Base-by-base conservation (phyloP, 2,888 invertebrate species). In the Unio pictorum region DNA sequence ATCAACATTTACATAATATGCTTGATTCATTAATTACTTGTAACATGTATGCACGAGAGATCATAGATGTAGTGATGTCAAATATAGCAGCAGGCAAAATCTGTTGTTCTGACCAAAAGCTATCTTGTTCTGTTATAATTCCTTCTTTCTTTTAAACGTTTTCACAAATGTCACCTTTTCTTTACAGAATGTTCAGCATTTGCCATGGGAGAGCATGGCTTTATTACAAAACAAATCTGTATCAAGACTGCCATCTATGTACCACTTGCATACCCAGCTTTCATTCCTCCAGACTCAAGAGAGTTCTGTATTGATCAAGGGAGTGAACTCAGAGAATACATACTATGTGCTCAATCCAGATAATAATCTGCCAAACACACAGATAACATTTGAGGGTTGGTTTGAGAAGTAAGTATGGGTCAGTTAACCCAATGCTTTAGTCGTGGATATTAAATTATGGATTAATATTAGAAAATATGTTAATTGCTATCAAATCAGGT, bases 171-270 rank as follows among this genome's bases (percentile, higher is more conserved):
- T 23, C 26, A 66, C 64, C 45, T 64, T 61, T 63, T 57, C 62
- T 17, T 68, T 72, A 28, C 79, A 86, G 85, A 72, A 71, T 55
- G 68, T 95, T 20, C 95, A 95, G 90, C 92, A 92, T 68, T 92
- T 96, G 71, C 95, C 96, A 0, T 95, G 95, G 94, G 96, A 96
- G 90, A 93, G 93, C 75, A 90, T 95, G 69, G 92, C 93, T 0
- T 90, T 93, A 20, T 83, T 95, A 18, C 90, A 91, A 72, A 90
- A 92, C n/a, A 93, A 94, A 63, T 93, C 94, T 0, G 93, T 95
- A 0, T 93, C 94, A 1, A 91, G 96, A 69, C 92, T 95, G 87
- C 94, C 95, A 57, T 95, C 95, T 28, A 74, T 92, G 23, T 85
- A 89, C 67, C 85, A 90, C 73, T 83, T 91, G 57, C 72, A 81